Evolutionary conservation across 2,113 vertebrate species (phyloP), one percentile per base, ranked within the genome.

Genomic region (Potamarius usumacintae): DNA sequence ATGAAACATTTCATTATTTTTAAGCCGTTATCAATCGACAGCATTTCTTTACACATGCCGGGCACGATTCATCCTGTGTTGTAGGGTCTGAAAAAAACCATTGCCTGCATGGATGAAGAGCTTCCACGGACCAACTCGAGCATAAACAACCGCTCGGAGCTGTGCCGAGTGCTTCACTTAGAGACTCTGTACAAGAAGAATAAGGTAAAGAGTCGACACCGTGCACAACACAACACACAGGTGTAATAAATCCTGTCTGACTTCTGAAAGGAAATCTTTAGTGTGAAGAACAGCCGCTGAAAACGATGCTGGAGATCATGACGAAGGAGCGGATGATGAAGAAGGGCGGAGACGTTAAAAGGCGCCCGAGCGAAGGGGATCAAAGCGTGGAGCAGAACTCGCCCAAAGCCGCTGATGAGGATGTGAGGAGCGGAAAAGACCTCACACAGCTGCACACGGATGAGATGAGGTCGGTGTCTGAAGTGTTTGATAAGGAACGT

Each of bases 231-330:
- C 50, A 9, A 17, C 52, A 30, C 1, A 17, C 25, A 7, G n/a
- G 12, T n/a, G 50, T 2, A 27, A 17, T n/a, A 30, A 0, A 53
- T 15, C 0, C 12, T 25, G 18, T 62, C 58, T 50, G 8, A 50
- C 25, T 65, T 15, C 20, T 83, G n/a, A 27, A 9, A 53, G 10
- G 12, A 17, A 14, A 20, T 72, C 81, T 92, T 63, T 87, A 96
- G 96, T 86, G 89, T 55, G 92, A 93, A 65, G 91, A 88, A 60
- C 86, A 88, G 17, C 97, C 97, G 11, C 90, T 98, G 78, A 98
- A 97, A 94, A 96, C 98, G 0, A 95, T 96, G 82, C 94, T 99
- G 88, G 98, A 99, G 93, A 96, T 99, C 18, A 96, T 98, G 77
- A 96, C 97, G 7, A 96, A 94, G 91, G 95, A 97, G 63, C 96